Percentiles rank a stretch among this genome's conserved stretches.
Evolutionary conservation across 2,888 invertebrate genomes (phyloP).

Genomic region (Trissolcus japonicus): DNA sequence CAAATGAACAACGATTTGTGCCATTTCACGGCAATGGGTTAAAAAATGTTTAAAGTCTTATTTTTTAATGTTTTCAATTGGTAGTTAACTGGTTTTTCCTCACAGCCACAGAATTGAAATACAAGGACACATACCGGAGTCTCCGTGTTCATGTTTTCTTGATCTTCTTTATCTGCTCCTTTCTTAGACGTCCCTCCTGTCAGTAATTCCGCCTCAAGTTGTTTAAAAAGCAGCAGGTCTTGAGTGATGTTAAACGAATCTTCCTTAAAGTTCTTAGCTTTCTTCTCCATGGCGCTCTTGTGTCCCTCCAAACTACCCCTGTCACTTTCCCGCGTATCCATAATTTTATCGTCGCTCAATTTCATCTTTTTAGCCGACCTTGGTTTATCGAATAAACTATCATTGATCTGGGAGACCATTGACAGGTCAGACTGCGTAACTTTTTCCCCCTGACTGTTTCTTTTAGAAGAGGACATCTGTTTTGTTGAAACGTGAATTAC

Average conservation of each 20-base stretch:
- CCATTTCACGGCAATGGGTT: too few relatives aligned
- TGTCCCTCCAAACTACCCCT: background rate
- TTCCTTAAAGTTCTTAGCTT: slow-evolving; percentile 3
- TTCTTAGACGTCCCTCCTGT: slow-evolving; percentile 18
- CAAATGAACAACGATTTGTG: too few relatives aligned
- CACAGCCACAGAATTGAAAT: too few relatives aligned
- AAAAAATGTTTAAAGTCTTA: too few relatives aligned
- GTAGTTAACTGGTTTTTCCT: too few relatives aligned
- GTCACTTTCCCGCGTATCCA: background rate
- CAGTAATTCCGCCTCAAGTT: slow-evolving; percentile 65
- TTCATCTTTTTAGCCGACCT: background rate
- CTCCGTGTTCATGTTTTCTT: background rate
- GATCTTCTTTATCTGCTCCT: background rate
- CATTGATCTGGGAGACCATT: slow-evolving; percentile 10
- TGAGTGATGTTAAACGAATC: slow-evolving; percentile 61
- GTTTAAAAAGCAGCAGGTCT: slow-evolving; percentile 59
- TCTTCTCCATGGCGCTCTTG: background rate
- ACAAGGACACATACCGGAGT: background rate
- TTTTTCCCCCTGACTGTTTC: background rate
- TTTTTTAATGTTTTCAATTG: too few relatives aligned
- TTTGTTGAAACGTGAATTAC: slow-evolving; percentile 19
- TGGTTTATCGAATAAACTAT: slow-evolving; percentile 4
- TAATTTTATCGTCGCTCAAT: background rate
- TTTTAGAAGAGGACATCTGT: background rate
- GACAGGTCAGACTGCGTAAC: slow-evolving; percentile 6